A percentile compares a stretch with the other conserved stretches of the same genome.
phyloP scores from a whole-genome alignment of 2,797 vertebrate species.

The Sebastes trivittatus region DNA sequence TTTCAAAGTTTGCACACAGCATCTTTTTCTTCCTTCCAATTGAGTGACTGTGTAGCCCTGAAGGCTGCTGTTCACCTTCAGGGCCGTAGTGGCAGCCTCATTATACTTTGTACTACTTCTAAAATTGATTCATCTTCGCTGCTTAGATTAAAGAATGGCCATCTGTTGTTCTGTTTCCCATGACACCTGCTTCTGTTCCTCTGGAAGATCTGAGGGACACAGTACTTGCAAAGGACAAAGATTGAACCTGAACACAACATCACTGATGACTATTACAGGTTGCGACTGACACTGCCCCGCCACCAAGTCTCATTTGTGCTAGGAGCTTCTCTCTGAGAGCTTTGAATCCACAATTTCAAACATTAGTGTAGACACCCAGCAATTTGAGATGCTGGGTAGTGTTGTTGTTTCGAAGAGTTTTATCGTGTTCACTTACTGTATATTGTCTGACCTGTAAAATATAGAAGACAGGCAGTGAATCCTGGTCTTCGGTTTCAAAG shows the following conservation, averaged over 20 bases:
- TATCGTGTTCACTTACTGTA: background rate
- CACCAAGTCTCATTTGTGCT: background rate
- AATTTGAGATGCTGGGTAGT: background rate
- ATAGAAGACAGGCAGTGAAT: background rate
- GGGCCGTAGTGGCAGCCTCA: background rate
- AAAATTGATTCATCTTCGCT: background rate
- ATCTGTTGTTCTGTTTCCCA: background rate
- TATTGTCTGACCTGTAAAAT: background rate
- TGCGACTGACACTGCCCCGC: background rate
- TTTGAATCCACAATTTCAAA: background rate
- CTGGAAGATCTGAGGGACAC: background rate
- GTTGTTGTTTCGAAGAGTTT: background rate
- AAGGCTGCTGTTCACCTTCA: background rate
- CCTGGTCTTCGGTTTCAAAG: background rate
- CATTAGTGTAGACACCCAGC: background rate
- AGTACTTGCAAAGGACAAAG: background rate
- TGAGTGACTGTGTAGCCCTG: background rate
- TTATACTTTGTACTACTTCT: background rate
- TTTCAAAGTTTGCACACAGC: background rate
- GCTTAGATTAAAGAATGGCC: background rate
- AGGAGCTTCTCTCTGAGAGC: background rate
- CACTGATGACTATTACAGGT: background rate
- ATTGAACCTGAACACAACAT: background rate
- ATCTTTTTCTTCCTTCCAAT: background rate
- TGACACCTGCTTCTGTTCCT: background rate